A percentile compares a stretch with the other conserved stretches of the same genome.
These are phyloP conservation scores for Erpornis zantholeuca DNA, from an alignment of 2,113 vertebrate species.

Conservation along the genomic window DNA sequence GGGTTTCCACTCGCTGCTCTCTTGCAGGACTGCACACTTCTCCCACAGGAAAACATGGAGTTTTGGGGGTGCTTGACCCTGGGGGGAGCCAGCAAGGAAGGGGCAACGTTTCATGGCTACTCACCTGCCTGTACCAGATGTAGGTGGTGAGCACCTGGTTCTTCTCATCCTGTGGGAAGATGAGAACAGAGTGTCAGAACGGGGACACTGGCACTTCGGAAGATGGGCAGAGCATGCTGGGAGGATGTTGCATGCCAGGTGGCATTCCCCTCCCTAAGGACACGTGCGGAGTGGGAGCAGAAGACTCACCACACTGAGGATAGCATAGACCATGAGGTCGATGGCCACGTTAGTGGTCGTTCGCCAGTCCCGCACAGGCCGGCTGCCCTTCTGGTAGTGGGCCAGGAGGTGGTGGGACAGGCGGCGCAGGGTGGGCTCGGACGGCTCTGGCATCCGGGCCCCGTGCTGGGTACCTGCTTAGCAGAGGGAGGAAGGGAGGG, in stretches of 20 bases:
- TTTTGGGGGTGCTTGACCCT: background rate
- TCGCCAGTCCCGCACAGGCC: constrained; percentile 91
- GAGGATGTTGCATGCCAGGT: fast-evolving
- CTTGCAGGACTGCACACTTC: background rate
- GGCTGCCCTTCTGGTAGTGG: constrained; percentile 85
- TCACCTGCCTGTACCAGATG: constrained; percentile 97
- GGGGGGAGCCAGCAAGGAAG: background rate
- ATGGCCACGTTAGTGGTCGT: constrained; percentile 85
- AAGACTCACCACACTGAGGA: constrained; percentile 89
- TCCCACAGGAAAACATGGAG: background rate
- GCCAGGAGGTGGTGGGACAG: constrained; percentile 80
- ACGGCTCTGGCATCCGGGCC: background rate
- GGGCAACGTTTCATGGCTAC: fast-evolving
- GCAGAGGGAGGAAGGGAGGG: background rate
- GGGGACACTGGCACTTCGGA: fast-evolving
- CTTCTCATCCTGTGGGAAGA: constrained; percentile 88
- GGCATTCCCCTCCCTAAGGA: fast-evolving
- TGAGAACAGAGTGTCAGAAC: fast-evolving
- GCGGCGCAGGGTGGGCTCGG: constrained; percentile 78
- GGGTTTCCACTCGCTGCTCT: background rate
- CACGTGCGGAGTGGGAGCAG: fast-evolving
- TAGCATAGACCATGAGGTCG: constrained; percentile 95
- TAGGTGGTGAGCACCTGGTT: constrained; percentile 97
- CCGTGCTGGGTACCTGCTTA: background rate
- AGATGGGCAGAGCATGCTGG: fast-evolving